These are phyloP conservation scores for Philaenus spumarius DNA, from an alignment of 1,140 invertebrate genomes.

Conservation along the genomic window DNA sequence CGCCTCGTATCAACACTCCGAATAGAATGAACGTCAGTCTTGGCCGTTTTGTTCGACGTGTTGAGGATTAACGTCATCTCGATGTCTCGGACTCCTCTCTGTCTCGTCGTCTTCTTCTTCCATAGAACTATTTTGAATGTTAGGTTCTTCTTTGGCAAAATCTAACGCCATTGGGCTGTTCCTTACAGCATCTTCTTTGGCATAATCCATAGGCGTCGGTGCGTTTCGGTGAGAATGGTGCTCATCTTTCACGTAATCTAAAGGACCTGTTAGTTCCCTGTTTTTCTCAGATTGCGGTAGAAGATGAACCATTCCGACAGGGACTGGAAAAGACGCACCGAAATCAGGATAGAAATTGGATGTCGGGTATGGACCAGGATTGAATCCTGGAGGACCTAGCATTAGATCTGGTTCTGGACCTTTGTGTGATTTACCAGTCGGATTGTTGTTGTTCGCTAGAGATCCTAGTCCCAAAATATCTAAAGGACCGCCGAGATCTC, in stretches of 20 bases:
- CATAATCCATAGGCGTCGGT: constrained; percentile 20
- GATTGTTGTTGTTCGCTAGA: constrained; percentile 54
- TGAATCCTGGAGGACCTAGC: constrained; percentile 46
- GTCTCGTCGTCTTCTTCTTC: constrained; percentile 16
- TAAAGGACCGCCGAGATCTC: constrained; percentile 49
- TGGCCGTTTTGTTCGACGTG: constrained; percentile 22
- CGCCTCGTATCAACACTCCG: constrained; percentile 15
- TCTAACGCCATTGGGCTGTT: constrained; percentile 25
- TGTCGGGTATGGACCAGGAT: constrained; percentile 49
- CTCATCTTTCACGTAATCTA: constrained; percentile 21
- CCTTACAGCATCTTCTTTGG: constrained; percentile 24
- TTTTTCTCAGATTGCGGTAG: constrained; percentile 68
- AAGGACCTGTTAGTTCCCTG: constrained; percentile 29
- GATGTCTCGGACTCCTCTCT: not conserved
- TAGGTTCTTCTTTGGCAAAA: constrained; percentile 25
- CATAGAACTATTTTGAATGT: constrained; percentile 18
- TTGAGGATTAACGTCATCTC: not conserved
- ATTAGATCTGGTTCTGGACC: constrained; percentile 29
- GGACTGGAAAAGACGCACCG: constrained; percentile 65
- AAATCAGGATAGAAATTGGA: constrained; percentile 71
- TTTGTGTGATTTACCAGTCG: constrained; percentile 41
- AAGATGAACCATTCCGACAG: constrained; percentile 73
- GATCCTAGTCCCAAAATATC: constrained; percentile 59
- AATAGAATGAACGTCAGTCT: constrained; percentile 21
- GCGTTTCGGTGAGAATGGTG: constrained; percentile 5